A percentile compares a stretch with the other conserved stretches of the same genome.
Conservation (phyloP, 2,113 vertebrate species). For the Bubalus kerabau region DNA sequence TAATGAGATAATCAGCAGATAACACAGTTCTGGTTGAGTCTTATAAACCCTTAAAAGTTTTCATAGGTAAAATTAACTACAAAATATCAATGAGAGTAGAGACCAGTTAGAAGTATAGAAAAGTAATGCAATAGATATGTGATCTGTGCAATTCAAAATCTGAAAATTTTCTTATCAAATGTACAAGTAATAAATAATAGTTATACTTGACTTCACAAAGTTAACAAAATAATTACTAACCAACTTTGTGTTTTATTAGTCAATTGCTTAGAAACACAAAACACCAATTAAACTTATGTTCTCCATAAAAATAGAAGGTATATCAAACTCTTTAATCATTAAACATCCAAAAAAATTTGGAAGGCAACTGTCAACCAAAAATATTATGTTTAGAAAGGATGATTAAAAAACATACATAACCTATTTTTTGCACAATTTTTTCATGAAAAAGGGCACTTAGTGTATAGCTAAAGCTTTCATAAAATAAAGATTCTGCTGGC, state of each 20-base stretch:
- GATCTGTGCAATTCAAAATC: conserved; percentile 47
- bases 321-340: conserved; percentile 59
- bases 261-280: conserved; percentile 56
- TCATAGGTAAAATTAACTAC: neutral
- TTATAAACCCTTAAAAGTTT: neutral
- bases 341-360: conserved; percentile 36
- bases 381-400: conserved; percentile 49
- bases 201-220: conserved; percentile 9
- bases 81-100: conserved; percentile 15
- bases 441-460: conserved; percentile 80
- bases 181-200: conserved; percentile 60
- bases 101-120: conserved; percentile 19
- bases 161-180: conserved; percentile 54
- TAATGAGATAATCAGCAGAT: conserved; percentile 21
- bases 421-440: conserved; percentile 60
- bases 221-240: conserved; percentile 55
- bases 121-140: conserved; percentile 2
- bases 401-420: conserved; percentile 61
- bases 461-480: conserved; percentile 57
- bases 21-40: neutral
- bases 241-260: conserved; percentile 43
- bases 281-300: conserved; percentile 34
- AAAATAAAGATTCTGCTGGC: conserved; percentile 45
- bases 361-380: conserved; percentile 63
- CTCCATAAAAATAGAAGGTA: conserved; percentile 63